Conservation (phyloP, 2,888 invertebrate genomes). For the Cerceris rybyensis region DNA sequence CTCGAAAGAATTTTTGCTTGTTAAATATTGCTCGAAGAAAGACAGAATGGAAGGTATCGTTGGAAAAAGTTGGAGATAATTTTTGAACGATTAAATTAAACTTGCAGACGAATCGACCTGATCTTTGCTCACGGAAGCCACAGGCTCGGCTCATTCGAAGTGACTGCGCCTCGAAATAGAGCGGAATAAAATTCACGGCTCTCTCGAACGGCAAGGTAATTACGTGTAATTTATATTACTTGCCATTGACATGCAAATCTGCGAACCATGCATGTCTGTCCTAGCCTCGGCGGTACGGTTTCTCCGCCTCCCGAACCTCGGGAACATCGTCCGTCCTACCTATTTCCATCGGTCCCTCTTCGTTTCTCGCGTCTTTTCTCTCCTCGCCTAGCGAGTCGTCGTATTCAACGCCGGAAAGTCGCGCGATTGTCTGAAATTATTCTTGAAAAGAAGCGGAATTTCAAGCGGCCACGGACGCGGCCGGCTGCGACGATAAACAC, state of each 20-base stretch:
- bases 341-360: constrained; percentile 29
- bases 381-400: constrained; percentile 4
- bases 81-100: constrained; percentile 29
- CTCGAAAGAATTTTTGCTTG: background rate
- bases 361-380: constrained; percentile 17
- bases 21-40: too few relatives aligned
- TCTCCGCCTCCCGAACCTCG: constrained; percentile 38
- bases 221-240: constrained; percentile 82
- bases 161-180: constrained; percentile 72
- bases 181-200: constrained; percentile 77
- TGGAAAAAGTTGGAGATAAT: background rate
- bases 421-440: constrained; percentile 18
- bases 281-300: constrained; percentile 39
- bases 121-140: constrained; percentile 27
- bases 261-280: constrained; percentile 70
- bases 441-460: background rate
- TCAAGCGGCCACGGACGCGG: background rate
- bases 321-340: constrained; percentile 25
- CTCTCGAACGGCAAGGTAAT: constrained; percentile 78
- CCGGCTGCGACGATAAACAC: background rate
- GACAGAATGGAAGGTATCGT: too few relatives aligned
- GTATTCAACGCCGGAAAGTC: constrained; percentile 10
- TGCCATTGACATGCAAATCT: constrained; percentile 81
- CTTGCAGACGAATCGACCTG: constrained; percentile 22
- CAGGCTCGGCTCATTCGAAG: constrained; percentile 54